Conservation (phyloP, 2,113 vertebrate genomes). For the Chelonoidis abingdonii region DNA sequence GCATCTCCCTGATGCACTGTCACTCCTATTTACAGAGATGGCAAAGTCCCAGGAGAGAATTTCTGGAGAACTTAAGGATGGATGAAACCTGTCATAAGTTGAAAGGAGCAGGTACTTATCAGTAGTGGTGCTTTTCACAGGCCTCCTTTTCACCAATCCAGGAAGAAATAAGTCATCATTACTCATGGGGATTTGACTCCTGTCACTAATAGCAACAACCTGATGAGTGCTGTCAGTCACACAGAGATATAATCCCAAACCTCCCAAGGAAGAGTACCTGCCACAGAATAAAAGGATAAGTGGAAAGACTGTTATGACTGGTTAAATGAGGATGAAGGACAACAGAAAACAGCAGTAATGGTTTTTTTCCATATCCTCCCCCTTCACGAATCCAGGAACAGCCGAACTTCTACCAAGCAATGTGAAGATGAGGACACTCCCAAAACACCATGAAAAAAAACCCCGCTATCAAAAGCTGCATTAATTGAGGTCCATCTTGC, state of each 20-base stretch:
- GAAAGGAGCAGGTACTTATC: constrained; percentile 79
- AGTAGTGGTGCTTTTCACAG: constrained; percentile 62
- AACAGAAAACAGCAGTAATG: background rate
- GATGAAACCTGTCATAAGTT: constrained; percentile 74
- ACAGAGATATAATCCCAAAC: fast-evolving
- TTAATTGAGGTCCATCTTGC: background rate
- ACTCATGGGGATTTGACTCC: background rate
- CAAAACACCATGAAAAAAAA: fast-evolving
- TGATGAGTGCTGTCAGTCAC: background rate
- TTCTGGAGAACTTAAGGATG: constrained; percentile 76
- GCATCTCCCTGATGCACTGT: constrained; percentile 22
- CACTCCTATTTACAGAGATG: constrained; percentile 62
- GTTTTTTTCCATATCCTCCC: background rate
- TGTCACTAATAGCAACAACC: background rate
- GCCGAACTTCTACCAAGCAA: fast-evolving
- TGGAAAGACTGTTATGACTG: fast-evolving
- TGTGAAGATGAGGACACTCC: background rate
- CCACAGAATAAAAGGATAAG: background rate
- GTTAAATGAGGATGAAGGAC: background rate
- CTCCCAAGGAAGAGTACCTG: background rate
- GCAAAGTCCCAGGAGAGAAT: constrained; percentile 63
- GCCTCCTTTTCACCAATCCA: constrained; percentile 33
- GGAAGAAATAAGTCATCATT: constrained; percentile 53
- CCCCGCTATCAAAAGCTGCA: fast-evolving
- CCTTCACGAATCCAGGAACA: background rate